phyloP scores from a whole-genome alignment of 2,797 vertebrate species.

The Zalophus californianus region DNA sequence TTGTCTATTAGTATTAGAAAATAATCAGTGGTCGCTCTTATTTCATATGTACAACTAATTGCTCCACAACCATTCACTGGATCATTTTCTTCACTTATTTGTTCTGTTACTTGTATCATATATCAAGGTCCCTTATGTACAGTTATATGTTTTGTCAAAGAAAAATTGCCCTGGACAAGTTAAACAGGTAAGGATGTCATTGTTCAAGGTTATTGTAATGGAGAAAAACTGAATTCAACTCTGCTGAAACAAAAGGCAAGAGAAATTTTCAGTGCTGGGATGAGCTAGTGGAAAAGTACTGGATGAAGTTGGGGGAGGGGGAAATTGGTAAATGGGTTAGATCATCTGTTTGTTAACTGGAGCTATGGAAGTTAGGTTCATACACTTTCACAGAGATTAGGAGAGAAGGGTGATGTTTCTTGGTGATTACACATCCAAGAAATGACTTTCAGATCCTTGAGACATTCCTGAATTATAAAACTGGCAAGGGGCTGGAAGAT shows the following conservation, averaged over 20 bases:
- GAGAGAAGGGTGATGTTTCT: background rate
- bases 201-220: background rate
- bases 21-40: background rate
- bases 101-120: background rate
- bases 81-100: background rate
- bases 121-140: background rate
- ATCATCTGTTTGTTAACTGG: background rate
- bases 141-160: background rate
- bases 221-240: background rate
- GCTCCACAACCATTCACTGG: background rate
- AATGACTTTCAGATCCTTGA: background rate
- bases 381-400: background rate
- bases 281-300: background rate
- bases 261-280: background rate
- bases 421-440: background rate
- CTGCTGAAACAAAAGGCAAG: background rate
- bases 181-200: background rate
- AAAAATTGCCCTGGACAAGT: background rate
- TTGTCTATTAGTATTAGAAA: background rate
- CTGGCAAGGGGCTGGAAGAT: background rate
- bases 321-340: background rate
- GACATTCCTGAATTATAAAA: background rate
- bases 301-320: background rate
- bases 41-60: background rate
- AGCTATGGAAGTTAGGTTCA: background rate